phyloP scores from a whole-genome alignment of 1,140 invertebrate genomes.

The Sitobion miscanthi region DNA sequence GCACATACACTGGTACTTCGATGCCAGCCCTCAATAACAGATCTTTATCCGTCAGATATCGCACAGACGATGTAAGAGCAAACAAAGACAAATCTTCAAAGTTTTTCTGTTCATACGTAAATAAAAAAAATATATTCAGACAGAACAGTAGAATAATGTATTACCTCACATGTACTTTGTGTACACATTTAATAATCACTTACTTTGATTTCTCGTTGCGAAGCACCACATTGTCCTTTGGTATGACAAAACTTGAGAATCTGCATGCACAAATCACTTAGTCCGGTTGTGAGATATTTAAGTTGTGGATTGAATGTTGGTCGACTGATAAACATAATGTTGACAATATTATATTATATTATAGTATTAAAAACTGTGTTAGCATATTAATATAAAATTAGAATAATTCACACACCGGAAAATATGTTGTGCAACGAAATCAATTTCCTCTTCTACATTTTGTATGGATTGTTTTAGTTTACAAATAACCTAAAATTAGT shows the following conservation, averaged over 20 bases:
- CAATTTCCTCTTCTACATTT: slow-evolving; percentile 30
- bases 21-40: slow-evolving; percentile 31
- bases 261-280: background rate
- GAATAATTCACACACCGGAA: background rate
- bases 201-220: slow-evolving; percentile 46
- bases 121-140: background rate
- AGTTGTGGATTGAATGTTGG: slow-evolving; percentile 26
- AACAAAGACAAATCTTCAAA: slow-evolving; percentile 5
- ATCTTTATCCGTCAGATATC: background rate
- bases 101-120: background rate
- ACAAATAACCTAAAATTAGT: slow-evolving; percentile 42
- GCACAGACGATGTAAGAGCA: background rate
- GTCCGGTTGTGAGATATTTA: background rate
- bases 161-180: background rate
- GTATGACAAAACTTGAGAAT: slow-evolving; percentile 3
- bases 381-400: background rate
- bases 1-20: background rate
- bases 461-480: slow-evolving; percentile 24
- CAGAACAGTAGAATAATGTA: background rate
- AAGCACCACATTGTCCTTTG: slow-evolving; percentile 22
- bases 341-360: background rate
- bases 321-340: background rate
- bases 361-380: background rate
- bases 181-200: background rate
- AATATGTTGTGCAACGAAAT: background rate